phyloP scores from a whole-genome alignment of 2,113 vertebrate genomes.

The Peromyscus californicus region DNA sequence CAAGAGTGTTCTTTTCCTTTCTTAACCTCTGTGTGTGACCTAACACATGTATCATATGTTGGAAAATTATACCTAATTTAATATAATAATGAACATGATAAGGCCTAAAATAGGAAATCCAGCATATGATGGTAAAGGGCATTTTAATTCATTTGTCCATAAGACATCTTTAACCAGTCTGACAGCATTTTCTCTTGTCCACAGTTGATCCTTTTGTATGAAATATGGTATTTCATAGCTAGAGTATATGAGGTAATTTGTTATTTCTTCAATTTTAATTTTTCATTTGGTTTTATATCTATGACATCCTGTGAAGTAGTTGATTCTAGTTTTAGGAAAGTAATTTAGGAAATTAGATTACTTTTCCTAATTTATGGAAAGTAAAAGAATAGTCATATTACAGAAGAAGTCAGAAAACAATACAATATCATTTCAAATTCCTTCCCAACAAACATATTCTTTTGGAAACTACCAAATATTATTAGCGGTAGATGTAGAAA shows the following conservation, averaged over 20 bases:
- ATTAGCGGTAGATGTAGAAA: neutral
- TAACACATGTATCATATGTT: too few relatives aligned
- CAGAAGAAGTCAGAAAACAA: neutral
- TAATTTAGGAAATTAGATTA: neutral
- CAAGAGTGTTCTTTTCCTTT: neutral
- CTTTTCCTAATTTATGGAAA: neutral
- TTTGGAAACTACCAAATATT: neutral
- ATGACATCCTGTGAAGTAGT: neutral
- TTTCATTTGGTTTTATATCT: neutral
- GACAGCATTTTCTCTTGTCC: neutral
- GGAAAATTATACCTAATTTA: neutral
- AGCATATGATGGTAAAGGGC: neutral
- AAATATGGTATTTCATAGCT: neutral
- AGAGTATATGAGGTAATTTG: neutral
- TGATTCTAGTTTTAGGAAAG: neutral
- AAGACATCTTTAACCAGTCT: neutral
- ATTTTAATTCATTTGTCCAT: neutral
- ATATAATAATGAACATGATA: neutral
- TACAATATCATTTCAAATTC: neutral
- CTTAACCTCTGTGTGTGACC: neutral
- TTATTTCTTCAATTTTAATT: neutral
- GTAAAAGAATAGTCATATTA: neutral
- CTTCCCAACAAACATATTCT: neutral
- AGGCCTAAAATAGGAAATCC: neutral
- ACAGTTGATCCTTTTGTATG: neutral